Evolutionary conservation across 2,113 vertebrate genomes (phyloP).

Genomic region (Ursus arctos): DNA sequence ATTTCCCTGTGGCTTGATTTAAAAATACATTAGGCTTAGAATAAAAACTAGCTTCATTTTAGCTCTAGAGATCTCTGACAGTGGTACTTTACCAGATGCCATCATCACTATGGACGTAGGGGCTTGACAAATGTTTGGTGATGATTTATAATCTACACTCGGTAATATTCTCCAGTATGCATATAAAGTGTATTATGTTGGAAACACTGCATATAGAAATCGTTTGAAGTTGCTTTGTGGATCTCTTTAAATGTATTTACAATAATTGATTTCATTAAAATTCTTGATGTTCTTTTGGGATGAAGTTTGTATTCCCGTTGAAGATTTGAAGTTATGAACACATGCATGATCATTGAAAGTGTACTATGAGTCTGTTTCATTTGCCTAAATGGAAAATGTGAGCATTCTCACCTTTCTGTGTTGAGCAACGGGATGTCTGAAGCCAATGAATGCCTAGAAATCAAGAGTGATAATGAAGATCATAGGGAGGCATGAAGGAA

Average conservation of each 20-base stretch:
- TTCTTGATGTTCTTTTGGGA: constrained; percentile 27
- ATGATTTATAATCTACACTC: not conserved
- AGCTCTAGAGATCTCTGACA: not conserved
- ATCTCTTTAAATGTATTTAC: not conserved
- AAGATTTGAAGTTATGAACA: not conserved
- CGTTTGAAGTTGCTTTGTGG: not conserved
- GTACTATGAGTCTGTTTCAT: not conserved
- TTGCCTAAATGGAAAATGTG: constrained; percentile 22
- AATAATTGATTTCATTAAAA: not conserved
- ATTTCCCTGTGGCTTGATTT: constrained; percentile 81
- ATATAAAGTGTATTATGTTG: not conserved
- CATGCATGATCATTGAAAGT: not conserved
- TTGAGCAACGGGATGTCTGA: not conserved
- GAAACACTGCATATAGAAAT: not conserved
- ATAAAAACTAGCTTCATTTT: constrained; percentile 56
- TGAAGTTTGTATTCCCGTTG: not conserved
- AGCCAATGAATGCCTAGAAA: not conserved
- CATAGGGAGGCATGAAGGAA: not conserved
- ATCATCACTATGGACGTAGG: not conserved
- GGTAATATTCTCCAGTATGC: not conserved
- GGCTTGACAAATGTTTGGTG: not conserved
- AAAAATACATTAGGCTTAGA: constrained; percentile 76
- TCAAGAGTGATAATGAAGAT: not conserved
- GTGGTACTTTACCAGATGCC: not conserved
- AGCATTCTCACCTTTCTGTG: not conserved